Conservation (phyloP, 37 sponge, comb jelly and placozoan species). For the Chondrosia reniformis region DNA sequence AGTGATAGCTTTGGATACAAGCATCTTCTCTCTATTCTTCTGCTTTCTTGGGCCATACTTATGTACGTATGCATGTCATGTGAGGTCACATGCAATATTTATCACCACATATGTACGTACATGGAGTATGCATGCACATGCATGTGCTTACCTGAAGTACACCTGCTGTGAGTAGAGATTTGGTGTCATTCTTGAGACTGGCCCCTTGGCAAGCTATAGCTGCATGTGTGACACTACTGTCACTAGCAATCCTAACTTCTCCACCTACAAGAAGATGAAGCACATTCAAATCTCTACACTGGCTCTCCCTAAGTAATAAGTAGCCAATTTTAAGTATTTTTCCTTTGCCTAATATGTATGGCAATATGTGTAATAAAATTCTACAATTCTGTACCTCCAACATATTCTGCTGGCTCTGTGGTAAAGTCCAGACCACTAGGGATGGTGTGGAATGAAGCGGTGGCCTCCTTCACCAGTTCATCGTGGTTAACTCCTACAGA, state of each 20-base stretch:
- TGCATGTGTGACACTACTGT: conserved; percentile 32
- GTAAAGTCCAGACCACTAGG: conserved; percentile 2
- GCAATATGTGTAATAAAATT: too few relatives aligned
- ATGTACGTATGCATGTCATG: too few relatives aligned
- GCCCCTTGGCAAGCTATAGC: conserved; percentile 63
- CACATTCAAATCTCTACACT: neutral
- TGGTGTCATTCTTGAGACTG: conserved; percentile 28
- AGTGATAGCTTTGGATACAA: too few relatives aligned
- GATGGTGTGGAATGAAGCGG: conserved; percentile 12
- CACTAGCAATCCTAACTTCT: conserved; percentile 44
- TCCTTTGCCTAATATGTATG: too few relatives aligned
- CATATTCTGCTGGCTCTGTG: conserved; percentile 34
- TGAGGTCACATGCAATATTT: neutral
- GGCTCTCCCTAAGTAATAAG: too few relatives aligned
- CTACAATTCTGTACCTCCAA: conserved; percentile 79
- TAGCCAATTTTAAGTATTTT: too few relatives aligned
- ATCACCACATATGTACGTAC: conserved; percentile 11
- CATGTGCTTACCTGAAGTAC: conserved; percentile 40
- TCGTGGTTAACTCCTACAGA: conserved; percentile 54
- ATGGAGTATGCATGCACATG: conserved; percentile 17
- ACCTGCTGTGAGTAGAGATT: conserved; percentile 51
- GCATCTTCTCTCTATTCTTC: too few relatives aligned
- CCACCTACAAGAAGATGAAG: conserved; percentile 22
- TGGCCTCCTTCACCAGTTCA: conserved; percentile 35
- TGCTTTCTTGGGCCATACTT: too few relatives aligned